phyloP scores from a whole-genome alignment of 2,888 invertebrate species.

The Capitulum mitella region DNA sequence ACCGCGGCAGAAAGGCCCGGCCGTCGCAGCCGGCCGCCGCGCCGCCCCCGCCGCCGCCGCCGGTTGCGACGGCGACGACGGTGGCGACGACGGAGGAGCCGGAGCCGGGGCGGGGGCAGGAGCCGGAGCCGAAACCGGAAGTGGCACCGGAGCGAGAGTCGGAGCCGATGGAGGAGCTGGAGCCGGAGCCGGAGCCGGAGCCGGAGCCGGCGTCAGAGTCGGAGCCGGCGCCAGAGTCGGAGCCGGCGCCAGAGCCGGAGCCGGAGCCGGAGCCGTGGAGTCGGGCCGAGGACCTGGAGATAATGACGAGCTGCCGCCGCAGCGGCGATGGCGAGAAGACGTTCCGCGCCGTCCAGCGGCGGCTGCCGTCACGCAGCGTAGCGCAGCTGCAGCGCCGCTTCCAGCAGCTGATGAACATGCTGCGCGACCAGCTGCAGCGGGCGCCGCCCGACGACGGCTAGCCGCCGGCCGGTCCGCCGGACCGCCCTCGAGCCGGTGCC shows the following conservation, averaged over 20 bases:
- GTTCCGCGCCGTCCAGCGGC: constrained; percentile 4
- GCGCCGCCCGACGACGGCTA: too few species aligned
- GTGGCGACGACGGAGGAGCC: too few species aligned
- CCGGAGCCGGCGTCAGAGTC: too few species aligned
- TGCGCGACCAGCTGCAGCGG: neutral
- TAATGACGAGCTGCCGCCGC: neutral
- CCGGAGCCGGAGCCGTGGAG: neutral
- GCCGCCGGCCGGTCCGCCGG: too few species aligned
- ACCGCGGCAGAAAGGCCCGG: neutral
- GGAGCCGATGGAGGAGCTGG: too few species aligned
- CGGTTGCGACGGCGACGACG: too few species aligned
- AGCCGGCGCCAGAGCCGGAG: too few species aligned
- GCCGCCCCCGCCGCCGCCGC: neutral
- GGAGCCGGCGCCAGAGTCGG: too few species aligned
- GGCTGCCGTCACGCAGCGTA: neutral
- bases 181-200: too few species aligned
- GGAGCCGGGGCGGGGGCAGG: neutral
- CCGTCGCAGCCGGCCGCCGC: neutral
- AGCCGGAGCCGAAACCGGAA: too few species aligned
- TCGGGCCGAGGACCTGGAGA: constrained; percentile 13
- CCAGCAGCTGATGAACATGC: neutral
- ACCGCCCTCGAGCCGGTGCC: too few species aligned
- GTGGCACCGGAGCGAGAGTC: neutral
- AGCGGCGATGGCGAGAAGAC: constrained; percentile 7
- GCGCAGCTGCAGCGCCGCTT: neutral